These are phyloP conservation scores for Elaphurus davidianus DNA, from an alignment of 2,113 vertebrate genomes.

Conservation along the genomic window DNA sequence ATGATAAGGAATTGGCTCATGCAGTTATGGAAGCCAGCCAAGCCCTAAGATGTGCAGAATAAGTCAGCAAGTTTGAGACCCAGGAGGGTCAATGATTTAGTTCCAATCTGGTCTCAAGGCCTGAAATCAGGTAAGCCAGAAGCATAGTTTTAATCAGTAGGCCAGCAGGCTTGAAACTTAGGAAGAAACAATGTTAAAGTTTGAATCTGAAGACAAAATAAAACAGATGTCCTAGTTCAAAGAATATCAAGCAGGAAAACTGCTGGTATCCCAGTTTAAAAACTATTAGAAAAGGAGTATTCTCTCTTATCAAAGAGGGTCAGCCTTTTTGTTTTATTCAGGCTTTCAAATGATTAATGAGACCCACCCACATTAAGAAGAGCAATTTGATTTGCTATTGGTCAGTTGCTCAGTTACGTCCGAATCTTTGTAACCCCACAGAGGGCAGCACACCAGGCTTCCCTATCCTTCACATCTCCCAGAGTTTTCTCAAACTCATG, in stretches of 20 bases:
- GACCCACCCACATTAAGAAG: neutral
- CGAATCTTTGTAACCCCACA: neutral
- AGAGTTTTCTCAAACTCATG: neutral
- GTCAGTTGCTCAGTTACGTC: neutral
- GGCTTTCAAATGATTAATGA: neutral
- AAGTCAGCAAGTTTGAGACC: neutral
- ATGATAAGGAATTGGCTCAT: neutral
- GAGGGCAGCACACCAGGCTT: neutral
- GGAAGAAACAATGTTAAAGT: neutral
- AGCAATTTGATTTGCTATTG: neutral
- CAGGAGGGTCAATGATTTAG: neutral
- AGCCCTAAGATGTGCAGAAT: neutral
- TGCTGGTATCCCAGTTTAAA: neutral
- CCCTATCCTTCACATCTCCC: neutral
- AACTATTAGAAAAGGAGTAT: neutral
- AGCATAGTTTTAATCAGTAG: neutral
- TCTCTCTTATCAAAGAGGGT: neutral
- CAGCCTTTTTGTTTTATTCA: neutral
- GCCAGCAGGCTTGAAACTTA: neutral
- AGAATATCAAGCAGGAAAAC: neutral
- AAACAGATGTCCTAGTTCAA: neutral
- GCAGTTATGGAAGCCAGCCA: neutral
- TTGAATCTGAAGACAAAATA: neutral
- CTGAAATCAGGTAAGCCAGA: neutral
- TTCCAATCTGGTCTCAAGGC: neutral